Conservation (phyloP, 1,140 invertebrate genomes). For the Hetaerina americana region DNA sequence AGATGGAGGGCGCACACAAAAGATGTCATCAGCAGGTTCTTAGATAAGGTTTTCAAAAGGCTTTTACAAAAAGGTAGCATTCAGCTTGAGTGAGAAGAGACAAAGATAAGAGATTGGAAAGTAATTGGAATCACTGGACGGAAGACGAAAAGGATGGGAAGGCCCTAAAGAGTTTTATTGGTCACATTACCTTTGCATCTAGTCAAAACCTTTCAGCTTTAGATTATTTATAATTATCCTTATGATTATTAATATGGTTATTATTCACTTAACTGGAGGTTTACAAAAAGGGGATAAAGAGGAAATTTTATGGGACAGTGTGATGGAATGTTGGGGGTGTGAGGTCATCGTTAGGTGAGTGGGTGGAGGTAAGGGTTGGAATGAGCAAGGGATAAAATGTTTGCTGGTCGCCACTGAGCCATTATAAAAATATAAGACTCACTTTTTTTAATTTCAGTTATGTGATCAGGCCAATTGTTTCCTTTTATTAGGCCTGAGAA, state of each 20-base stretch:
- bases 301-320: neutral
- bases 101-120: neutral
- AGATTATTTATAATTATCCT: conserved; percentile 1
- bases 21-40: neutral
- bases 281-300: neutral
- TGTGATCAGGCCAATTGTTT: neutral
- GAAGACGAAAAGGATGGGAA: neutral
- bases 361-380: neutral
- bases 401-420: neutral
- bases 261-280: neutral
- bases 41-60: neutral
- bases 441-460: too few species aligned
- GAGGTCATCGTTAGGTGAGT: neutral
- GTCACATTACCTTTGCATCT: neutral
- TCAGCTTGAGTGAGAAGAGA: too few species aligned
- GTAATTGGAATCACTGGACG: neutral
- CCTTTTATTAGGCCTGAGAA: neutral
- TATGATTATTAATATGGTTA: conserved; percentile 1
- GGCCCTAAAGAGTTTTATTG: neutral
- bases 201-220: neutral
- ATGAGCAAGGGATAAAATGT: neutral
- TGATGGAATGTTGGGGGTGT: neutral
- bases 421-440: too few species aligned
- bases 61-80: neutral
- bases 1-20: neutral